Percentiles rank a stretch among this genome's conserved stretches.
These are phyloP conservation scores for Hypsibius dujardini DNA, from an alignment of 1,140 invertebrate genomes.

Conservation along the genomic window DNA sequence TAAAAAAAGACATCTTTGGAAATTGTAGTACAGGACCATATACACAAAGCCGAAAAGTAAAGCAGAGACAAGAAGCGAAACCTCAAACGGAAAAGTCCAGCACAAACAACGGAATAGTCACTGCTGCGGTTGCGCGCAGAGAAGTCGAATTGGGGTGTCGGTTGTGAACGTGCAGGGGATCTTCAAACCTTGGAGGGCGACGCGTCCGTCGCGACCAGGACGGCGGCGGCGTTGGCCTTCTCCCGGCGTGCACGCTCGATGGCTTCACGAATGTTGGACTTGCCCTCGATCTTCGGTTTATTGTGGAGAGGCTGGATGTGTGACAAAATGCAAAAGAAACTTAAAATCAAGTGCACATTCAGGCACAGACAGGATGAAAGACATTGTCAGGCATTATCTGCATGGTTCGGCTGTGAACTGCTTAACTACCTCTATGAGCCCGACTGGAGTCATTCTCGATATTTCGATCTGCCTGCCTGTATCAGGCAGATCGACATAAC, in stretches of 20 bases:
- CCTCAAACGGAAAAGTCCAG: too few species aligned
- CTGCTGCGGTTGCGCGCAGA: too few species aligned
- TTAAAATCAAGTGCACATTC: background rate
- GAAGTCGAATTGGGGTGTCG: too few species aligned
- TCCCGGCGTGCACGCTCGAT: background rate
- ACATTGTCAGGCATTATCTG: background rate
- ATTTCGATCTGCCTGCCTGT: background rate
- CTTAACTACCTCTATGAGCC: background rate
- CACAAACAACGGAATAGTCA: too few species aligned
- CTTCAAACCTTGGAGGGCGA: too few species aligned
- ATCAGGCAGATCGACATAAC: background rate
- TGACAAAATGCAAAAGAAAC: background rate
- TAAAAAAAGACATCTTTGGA: too few species aligned
- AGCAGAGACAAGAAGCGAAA: too few species aligned
- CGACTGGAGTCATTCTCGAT: background rate
- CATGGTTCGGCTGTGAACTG: background rate
- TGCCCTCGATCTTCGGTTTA: background rate
- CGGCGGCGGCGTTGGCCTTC: background rate
- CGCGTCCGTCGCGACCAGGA: too few species aligned
- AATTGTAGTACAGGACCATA: too few species aligned
- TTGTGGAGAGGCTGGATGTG: background rate
- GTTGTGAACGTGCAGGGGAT: too few species aligned
- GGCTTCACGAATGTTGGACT: slow-evolving; percentile 7
- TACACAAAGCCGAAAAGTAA: too few species aligned
- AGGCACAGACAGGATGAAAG: background rate